phyloP scores from a whole-genome alignment of 2,888 invertebrate species.

The Eudasyphora cyanicolor region DNA sequence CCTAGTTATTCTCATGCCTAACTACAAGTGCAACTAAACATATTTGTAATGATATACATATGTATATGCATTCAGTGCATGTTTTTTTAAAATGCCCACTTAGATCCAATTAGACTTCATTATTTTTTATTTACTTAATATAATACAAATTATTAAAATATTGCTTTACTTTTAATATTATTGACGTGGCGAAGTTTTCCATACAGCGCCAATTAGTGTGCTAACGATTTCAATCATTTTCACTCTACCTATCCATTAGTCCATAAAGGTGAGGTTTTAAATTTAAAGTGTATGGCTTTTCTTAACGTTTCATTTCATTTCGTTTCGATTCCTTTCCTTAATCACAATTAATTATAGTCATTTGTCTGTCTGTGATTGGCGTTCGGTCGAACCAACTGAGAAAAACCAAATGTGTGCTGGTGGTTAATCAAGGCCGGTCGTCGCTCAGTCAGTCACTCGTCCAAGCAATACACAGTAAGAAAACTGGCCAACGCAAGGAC shows the following conservation, averaged over 20 bases:
- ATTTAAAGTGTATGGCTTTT: background rate
- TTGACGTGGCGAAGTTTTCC: too few relatives aligned
- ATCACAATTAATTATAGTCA: slow-evolving; percentile 21
- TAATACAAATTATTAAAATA: too few relatives aligned
- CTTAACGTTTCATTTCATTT: background rate
- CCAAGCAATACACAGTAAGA: slow-evolving; percentile 15
- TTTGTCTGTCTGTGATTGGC: slow-evolving; percentile 7
- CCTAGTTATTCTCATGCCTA: too few relatives aligned
- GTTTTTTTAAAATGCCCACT: too few relatives aligned
- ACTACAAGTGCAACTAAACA: too few relatives aligned
- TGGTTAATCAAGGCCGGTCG: background rate
- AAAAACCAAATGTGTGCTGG: background rate
- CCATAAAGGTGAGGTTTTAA: slow-evolving; percentile 22
- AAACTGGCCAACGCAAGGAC: slow-evolving; percentile 28
- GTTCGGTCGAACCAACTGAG: background rate
- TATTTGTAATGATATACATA: too few relatives aligned
- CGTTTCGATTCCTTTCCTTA: background rate
- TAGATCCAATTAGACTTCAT: too few relatives aligned
- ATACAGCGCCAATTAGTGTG: background rate
- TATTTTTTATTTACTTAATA: too few relatives aligned
- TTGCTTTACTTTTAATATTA: too few relatives aligned
- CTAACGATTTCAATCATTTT: background rate
- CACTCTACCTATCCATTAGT: background rate
- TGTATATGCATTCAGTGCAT: too few relatives aligned
- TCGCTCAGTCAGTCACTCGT: background rate